Conservation (phyloP, 2,113 vertebrate species). For the Psophia crepitans region DNA sequence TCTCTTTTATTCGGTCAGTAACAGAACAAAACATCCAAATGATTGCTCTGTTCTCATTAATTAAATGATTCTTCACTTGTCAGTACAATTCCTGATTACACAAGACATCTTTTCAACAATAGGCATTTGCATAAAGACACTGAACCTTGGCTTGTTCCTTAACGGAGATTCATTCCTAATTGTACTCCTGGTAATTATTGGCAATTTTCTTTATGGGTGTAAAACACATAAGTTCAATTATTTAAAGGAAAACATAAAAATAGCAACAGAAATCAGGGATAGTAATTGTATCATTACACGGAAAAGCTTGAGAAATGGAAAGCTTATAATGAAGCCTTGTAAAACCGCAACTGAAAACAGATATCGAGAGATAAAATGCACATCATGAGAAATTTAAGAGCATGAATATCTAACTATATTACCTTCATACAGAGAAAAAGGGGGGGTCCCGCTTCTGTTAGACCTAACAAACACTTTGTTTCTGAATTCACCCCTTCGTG, state of each 20-base stretch:
- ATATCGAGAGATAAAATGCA: not conserved
- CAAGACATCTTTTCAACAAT: conserved; percentile 35
- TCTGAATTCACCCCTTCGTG: not conserved
- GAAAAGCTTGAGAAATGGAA: not conserved
- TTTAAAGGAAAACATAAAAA: conserved; percentile 24
- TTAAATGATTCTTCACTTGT: conserved; percentile 61
- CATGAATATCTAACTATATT: not conserved
- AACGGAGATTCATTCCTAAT: conserved; percentile 41
- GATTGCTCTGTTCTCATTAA: conserved; percentile 51
- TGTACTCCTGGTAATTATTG: conserved; percentile 7
- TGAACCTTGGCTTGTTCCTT: conserved; percentile 37
- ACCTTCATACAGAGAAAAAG: not conserved
- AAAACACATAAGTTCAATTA: conserved; percentile 7
- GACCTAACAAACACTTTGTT: not conserved
- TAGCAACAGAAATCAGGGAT: not conserved
- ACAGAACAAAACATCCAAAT: conserved; percentile 5
- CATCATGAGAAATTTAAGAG: not conserved
- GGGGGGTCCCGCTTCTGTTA: not conserved
- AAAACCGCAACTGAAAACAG: not conserved
- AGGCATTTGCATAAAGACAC: conserved; percentile 46
- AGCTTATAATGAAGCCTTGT: not conserved
- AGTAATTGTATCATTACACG: not conserved
- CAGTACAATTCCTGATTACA: conserved; percentile 59
- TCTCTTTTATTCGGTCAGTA: not conserved
- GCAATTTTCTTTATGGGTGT: conserved; percentile 37